These are phyloP conservation scores for Argopecten irradians DNA, from an alignment of 1,140 invertebrate species.

Conservation along the genomic window DNA sequence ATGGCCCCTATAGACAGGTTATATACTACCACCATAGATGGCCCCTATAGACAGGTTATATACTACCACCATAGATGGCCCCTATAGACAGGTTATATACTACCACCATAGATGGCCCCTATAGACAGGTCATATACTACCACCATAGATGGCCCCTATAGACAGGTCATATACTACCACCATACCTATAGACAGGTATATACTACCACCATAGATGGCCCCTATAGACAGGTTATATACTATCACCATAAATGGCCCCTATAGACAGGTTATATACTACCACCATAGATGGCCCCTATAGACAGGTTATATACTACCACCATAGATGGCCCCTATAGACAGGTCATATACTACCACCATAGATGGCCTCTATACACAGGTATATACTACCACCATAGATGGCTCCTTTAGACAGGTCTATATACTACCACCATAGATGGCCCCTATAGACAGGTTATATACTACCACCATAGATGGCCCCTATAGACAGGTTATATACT, in stretches of 20 bases:
- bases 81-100: too few relatives aligned
- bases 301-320: neutral
- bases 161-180: neutral
- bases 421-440: neutral
- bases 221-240: neutral
- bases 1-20: neutral
- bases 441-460: neutral
- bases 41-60: too few relatives aligned
- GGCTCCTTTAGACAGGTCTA: neutral
- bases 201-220: neutral
- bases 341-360: neutral
- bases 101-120: too few relatives aligned
- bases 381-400: neutral
- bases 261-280: neutral
- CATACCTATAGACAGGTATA: neutral
- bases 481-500: neutral
- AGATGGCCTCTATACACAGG: neutral
- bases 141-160: neutral
- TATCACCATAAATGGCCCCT: neutral
- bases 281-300: neutral
- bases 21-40: too few relatives aligned
- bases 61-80: too few relatives aligned
- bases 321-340: neutral
- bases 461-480: neutral
- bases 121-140: neutral